Base-by-base conservation (phyloP, 2,888 invertebrate species). In the Subacronicta megacephala region DNA sequence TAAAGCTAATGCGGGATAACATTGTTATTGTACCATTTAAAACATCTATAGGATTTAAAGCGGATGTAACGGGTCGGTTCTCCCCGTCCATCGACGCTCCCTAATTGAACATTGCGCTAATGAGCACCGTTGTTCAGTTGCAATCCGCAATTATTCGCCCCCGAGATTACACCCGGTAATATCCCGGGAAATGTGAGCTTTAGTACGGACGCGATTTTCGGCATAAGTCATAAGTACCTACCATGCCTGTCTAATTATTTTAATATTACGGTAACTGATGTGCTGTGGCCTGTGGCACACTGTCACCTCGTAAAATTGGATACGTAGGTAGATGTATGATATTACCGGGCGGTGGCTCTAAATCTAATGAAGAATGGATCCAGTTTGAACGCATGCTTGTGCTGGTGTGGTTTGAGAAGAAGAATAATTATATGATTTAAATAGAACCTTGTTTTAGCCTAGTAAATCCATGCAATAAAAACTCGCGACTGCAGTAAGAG, bases 101-200 rank as follows among this genome's bases (percentile, higher is more conserved):
- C 89, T 92, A 92, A 93, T 92, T 93, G 93, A 92, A 90, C 92
- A 88, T 85, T 90, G 93, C 90, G 90, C 92, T 93, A 93, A 93
- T 93, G 93, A 93, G 92, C 85, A 83, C 79, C 89, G 90, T 88
- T 90, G 91, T 92, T 91, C 88, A 82, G 87, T 82, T 92, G 89
- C 91, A 92, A 86, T 85, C 87, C 84, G 85, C 90, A 90, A 90
- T 93, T 90, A 90, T 88, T 84, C 88, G 90, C 85, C 82, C 84
- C 82, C 82, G 83, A 88, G 90, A 90, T 92, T 90, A 87, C 82
- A 61, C 63, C 72, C 84, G 85, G 83, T 88, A 88, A 89, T 85
- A 85, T 84, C 82, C 77, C 84, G 78, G 85, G 85, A 85, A 89
- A 89, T 84, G 79, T 78, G 82, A 88, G 83, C 83, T 81, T 78